phyloP scores from a whole-genome alignment of 1,140 invertebrate genomes.

The Oscheius sp. region DNA sequence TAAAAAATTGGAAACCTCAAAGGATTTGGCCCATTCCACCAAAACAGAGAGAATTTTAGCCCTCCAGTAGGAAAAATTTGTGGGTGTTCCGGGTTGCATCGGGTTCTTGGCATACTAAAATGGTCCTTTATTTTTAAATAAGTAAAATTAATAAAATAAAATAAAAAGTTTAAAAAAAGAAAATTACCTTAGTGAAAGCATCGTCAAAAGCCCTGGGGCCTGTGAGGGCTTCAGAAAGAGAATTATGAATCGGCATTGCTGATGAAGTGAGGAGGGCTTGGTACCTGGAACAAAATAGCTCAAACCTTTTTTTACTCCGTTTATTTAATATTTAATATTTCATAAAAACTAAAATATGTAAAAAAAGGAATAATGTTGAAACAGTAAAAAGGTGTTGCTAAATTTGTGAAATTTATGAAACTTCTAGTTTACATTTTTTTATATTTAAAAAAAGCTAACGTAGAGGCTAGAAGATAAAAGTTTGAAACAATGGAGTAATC shows the following conservation, averaged over 20 bases:
- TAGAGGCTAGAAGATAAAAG: no score
- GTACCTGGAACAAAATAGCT: conserved; percentile 7
- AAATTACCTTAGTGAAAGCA: conserved; percentile 6
- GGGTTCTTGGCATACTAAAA: conserved; percentile 44
- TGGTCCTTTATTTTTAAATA: conserved; percentile 15
- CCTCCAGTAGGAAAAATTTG: conserved; percentile 59
- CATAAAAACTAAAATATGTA: background rate
- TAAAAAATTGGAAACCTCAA: conserved; percentile 31
- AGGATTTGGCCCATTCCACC: conserved; percentile 57
- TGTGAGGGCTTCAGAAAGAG: conserved; percentile 20
- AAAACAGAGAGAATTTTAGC: conserved; percentile 55
- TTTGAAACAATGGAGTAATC: no score
- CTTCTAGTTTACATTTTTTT: no score
- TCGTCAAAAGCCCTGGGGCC: conserved; percentile 23
- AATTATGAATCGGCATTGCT: conserved; percentile 14
- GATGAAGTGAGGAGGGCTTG: conserved; percentile 15
- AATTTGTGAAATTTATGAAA: no score
- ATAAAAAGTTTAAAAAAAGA: background rate
- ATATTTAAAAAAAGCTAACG: no score
- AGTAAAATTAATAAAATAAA: background rate
- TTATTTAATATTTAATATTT: no score
- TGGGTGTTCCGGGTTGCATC: conserved; percentile 48
- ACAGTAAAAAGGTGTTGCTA: no score
- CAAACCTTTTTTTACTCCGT: no score
- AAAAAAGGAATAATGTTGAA: no score